Evolutionary conservation across 1,140 invertebrate species (phyloP), one percentile per base, ranked within the genome.

Genomic region (Anastrepha obliqua): DNA sequence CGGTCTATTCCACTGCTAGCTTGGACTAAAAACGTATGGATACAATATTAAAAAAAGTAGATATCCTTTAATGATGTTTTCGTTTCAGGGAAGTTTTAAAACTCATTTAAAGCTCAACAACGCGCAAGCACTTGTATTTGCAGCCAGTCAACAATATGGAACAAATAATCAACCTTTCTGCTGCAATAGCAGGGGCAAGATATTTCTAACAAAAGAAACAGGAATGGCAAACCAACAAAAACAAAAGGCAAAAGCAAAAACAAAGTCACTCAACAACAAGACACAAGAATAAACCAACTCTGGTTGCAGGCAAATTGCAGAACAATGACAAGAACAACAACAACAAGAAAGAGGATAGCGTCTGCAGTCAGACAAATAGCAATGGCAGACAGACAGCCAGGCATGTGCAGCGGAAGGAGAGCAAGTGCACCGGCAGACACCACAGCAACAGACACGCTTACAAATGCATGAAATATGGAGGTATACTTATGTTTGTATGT

Each of bases 121-220:
- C 74, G 74, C 47, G 74, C 74, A 81, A 81, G 47, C 74, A 81
- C 74, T 81, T 81, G 74, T 81, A 55, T 55, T 81, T 81, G 74
- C 74, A 29, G 42, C 13, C 74, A 81, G 74, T 81, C 74, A 74
- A 74, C 67, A 74, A 47, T 74, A 74, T 47, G 42, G 67, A 74
- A 74, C 44, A 74, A 74, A 74, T 74, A 74, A 74, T 6, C 67
- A 81, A 81, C 74, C 74, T 81, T 81, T 81, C 74, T 44, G 20
- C 47, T 9, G 70, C 44, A n/a, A 47, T n/a, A 55, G 74, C 9
- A 81, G 74, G 29, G 74, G 74, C 17, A 55, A 81, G 74, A 0
- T 55, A 55, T 81, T 20, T 55, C 55, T 13, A 70, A 44, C 74
- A 81, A 81, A 81, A 81, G 74, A 81, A 81, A 81, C n/a, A n/a